Conservation (phyloP, 2,113 vertebrate species). For the Leptodactylus fuscus region DNA sequence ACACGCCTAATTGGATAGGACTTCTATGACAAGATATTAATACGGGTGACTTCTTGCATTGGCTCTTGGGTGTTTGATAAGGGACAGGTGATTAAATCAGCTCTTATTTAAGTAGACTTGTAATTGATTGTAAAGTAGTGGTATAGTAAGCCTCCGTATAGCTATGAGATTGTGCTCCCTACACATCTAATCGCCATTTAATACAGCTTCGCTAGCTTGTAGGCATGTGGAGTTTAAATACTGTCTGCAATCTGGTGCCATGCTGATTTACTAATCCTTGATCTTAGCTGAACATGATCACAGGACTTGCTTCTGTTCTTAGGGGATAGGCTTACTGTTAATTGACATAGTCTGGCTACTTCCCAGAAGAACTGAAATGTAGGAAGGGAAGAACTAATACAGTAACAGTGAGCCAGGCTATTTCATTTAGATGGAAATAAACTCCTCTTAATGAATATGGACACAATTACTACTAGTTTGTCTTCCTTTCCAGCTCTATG, state of each 20-base stretch:
- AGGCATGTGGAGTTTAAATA: constrained; percentile 76
- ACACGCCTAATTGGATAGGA: constrained; percentile 66
- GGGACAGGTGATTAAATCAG: constrained; percentile 68
- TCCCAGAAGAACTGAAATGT: constrained; percentile 75
- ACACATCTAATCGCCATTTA: constrained; percentile 69
- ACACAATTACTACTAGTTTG: constrained; percentile 18
- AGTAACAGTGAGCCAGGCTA: constrained; percentile 56
- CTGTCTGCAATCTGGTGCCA: constrained; percentile 81
- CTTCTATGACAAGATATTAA: constrained; percentile 64
- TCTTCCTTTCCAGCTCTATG: not conserved
- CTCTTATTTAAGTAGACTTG: constrained; percentile 66
- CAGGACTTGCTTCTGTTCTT: constrained; percentile 76
- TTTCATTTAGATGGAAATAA: constrained; percentile 61
- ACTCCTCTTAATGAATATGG: constrained; percentile 31
- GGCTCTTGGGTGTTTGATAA: constrained; percentile 64
- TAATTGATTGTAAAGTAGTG: constrained; percentile 69
- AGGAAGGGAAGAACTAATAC: constrained; percentile 68
- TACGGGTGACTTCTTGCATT: constrained; percentile 54
- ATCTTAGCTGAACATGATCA: constrained; percentile 85
- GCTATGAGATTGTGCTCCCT: constrained; percentile 67
- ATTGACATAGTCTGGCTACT: constrained; percentile 81
- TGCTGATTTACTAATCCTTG: constrained; percentile 79
- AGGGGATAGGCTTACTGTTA: constrained; percentile 84
- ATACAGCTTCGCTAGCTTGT: constrained; percentile 66
- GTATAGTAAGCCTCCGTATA: constrained; percentile 66